Conservation (phyloP, 2,888 invertebrate species). For the Epistrophella euchroma region DNA sequence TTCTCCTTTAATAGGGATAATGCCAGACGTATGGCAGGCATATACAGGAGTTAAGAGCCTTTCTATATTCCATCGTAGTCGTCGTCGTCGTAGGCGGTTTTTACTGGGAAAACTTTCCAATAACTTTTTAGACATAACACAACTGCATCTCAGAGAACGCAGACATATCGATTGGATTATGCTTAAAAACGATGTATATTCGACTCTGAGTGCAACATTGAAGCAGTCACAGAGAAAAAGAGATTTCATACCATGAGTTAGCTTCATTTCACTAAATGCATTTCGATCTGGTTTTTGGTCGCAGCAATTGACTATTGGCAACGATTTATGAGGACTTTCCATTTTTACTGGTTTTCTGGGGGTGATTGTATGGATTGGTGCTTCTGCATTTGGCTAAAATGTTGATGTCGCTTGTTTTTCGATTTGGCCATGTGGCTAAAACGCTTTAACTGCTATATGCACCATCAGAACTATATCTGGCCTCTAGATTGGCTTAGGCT, state of each 20-base stretch:
- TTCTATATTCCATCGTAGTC: not conserved
- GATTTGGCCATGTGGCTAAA: not conserved
- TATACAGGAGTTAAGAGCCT: not conserved
- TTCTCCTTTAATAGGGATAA: constrained; percentile 5
- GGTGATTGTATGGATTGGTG: constrained; percentile 18
- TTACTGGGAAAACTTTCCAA: constrained; percentile 32
- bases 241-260: constrained; percentile 24
- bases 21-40: not conserved
- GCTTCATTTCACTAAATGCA: constrained; percentile 51
- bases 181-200: not conserved
- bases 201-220: constrained; percentile 12
- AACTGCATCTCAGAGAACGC: not conserved
- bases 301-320: constrained; percentile 58
- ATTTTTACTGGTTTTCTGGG: constrained; percentile 68
- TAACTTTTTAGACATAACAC: constrained; percentile 22
- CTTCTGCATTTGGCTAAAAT: constrained; percentile 21
- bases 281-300: constrained; percentile 63
- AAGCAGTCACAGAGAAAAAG: constrained; percentile 28
- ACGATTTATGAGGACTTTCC: constrained; percentile 75
- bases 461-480: not conserved
- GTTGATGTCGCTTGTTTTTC: constrained; percentile 42
- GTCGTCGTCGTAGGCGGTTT: constrained; percentile 9
- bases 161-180: not conserved
- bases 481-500: constrained; percentile 11
- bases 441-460: not conserved